Percentiles rank a stretch among this genome's conserved stretches.
Conservation (phyloP, 2,797 vertebrate genomes). For the Anabacerthia variegaticeps region DNA sequence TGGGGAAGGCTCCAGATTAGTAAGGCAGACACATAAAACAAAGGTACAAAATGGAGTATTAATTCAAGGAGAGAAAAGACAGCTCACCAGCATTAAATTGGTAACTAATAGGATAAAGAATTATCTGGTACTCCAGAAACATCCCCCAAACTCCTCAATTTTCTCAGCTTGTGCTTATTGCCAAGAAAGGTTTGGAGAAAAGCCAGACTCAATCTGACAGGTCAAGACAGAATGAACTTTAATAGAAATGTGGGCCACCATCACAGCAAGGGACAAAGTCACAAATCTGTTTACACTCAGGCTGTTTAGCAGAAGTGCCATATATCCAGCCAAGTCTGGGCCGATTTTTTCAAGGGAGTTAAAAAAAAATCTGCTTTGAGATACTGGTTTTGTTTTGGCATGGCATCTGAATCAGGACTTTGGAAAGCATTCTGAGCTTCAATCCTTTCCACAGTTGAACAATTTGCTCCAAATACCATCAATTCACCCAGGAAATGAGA, state of each 20-base stretch:
- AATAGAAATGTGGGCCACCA: background rate
- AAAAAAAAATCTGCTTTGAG: background rate
- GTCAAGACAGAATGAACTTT: constrained; percentile 20
- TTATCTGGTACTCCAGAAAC: constrained; percentile 24
- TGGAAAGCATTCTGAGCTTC: background rate
- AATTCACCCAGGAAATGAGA: background rate
- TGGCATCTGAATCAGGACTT: background rate
- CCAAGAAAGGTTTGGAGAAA: background rate
- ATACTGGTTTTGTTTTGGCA: background rate
- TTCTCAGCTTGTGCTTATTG: background rate
- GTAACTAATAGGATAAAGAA: constrained; percentile 15
- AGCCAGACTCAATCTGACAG: background rate
- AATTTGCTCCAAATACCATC: background rate
- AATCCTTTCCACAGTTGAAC: background rate
- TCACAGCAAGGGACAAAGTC: background rate
- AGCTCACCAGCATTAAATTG: background rate
- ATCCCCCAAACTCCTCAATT: background rate
- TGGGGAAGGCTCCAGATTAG: background rate
- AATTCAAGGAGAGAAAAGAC: constrained; percentile 19
- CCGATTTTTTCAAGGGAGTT: background rate
- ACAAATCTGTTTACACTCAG: background rate
- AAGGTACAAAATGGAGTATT: background rate
- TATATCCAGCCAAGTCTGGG: background rate
- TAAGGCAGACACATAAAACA: background rate
- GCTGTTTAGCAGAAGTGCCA: background rate